Evolutionary conservation across 2,888 invertebrate species (phyloP), one percentile per base, ranked within the genome.

Genomic region (Eutolmus rufibarbis): DNA sequence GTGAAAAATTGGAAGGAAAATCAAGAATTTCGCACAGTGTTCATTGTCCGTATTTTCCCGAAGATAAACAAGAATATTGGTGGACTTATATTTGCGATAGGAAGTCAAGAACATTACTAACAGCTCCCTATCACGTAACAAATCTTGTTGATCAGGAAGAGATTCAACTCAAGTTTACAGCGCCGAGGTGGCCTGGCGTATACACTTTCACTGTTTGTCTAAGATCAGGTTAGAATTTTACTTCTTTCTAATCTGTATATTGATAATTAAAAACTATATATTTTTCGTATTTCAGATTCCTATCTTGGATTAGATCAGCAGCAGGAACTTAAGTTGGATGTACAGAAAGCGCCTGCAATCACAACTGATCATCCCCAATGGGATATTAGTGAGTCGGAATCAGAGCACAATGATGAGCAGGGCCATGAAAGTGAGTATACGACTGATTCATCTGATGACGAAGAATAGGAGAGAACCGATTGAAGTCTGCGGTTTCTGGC

Each of bases 41-140:
- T 37, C 99, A 99, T 92, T 97, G 98, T 93, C 99, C 99, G 0
- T 96, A 96, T 92, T 99, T 97, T 93, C 98, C 99, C 5, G 96
- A 96, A 93, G 96, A 96, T 89, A 98, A 99, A 92, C 98, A 98
- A 92, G 99, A 99, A 93, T 99, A 97, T 93, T 99, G 99, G 99
- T 99, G 99, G 99, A 96, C 99, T 89, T 99, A 99, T 93, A 96
- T 99, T 90, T 97, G 97, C 93, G 99, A 99, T 93, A 95, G 97
- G 90, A 99, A 98, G 93, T 97, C 97, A 89, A 96, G 96, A 91
- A 96, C 97, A 89, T 93, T 99, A 90, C 95, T 99, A 89, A 98
- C 99, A 82, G 96, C 97, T 89, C 99, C 99, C 74, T 96, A 97
- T 91, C 97, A 98, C 91, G 96, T 99, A 89, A 99, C 99, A 86